Percentiles rank a stretch among this genome's conserved stretches.
phyloP scores from a whole-genome alignment of 2,797 vertebrate genomes.

The Vespertilio murinus region DNA sequence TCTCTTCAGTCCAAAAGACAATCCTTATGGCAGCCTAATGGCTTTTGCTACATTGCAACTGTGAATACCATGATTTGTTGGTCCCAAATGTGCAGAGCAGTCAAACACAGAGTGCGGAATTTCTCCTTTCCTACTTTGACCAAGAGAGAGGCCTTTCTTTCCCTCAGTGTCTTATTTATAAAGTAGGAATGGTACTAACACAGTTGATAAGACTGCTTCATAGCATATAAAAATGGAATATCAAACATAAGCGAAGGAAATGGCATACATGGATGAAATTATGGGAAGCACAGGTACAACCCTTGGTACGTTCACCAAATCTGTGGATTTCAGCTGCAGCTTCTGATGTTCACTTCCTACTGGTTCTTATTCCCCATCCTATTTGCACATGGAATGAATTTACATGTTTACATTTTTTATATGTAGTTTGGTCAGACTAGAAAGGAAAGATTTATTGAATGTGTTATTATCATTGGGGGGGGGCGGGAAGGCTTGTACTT shows the following conservation, averaged over 20 bases:
- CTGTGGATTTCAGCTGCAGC: background rate
- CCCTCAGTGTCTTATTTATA: background rate
- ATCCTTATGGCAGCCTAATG: background rate
- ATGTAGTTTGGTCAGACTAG: slow-evolving; percentile 66
- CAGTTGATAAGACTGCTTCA: background rate
- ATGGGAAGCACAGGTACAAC: background rate
- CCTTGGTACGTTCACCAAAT: background rate
- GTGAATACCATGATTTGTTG: background rate
- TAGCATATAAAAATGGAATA: background rate
- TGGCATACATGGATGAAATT: background rate
- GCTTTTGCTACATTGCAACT: background rate
- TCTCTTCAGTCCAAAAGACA: background rate
- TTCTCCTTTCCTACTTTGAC: background rate
- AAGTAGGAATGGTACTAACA: background rate
- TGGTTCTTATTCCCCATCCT: slow-evolving; percentile 27
- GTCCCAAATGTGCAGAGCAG: background rate
- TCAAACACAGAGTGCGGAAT: background rate
- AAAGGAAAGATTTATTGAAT: slow-evolving; percentile 52
- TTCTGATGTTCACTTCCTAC: slow-evolving; percentile 6
- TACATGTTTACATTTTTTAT: slow-evolving; percentile 58
- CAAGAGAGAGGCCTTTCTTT: background rate
- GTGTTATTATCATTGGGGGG: background rate
- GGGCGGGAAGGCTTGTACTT: background rate
- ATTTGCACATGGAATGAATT: slow-evolving; percentile 58
- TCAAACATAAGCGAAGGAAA: background rate